A percentile compares a stretch with the other conserved stretches of the same genome.
Evolutionary conservation across 1,140 invertebrate genomes (phyloP).

Genomic region (Lepidurus apus): DNA sequence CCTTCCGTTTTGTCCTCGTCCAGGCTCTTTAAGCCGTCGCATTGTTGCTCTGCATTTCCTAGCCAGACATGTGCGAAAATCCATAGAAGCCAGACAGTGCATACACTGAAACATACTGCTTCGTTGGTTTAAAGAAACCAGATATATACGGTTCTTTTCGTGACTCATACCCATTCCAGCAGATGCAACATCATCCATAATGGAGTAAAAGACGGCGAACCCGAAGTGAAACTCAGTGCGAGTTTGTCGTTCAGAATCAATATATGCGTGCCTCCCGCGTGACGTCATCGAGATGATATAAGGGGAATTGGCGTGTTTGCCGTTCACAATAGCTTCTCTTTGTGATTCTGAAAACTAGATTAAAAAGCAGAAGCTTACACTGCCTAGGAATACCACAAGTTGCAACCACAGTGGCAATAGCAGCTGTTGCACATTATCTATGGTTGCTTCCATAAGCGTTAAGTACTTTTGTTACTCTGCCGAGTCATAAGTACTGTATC

Average conservation of each 20-base stretch:
- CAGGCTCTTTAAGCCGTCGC: background rate
- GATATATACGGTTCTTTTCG: background rate
- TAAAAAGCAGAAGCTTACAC: background rate
- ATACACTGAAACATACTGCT: no score
- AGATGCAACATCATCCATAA: background rate
- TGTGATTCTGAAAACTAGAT: background rate
- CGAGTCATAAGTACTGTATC: background rate
- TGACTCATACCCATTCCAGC: slow-evolving; percentile 1
- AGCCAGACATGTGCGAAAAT: background rate
- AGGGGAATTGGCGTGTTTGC: no score
- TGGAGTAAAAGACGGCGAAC: background rate
- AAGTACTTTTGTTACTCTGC: background rate
- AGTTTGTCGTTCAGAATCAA: background rate
- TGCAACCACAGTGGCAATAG: background rate
- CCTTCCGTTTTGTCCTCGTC: background rate
- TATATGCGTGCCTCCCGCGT: background rate
- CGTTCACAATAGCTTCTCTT: background rate
- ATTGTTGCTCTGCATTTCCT: background rate
- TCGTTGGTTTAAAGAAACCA: background rate
- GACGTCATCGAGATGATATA: no score
- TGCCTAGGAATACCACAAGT: background rate
- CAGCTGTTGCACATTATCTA: slow-evolving; percentile 6
- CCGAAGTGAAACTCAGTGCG: background rate
- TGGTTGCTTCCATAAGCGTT: background rate
- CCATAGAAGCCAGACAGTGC: background rate